Conservation (phyloP, 2,797 vertebrate genomes). For the Catostomus latipinnis region DNA sequence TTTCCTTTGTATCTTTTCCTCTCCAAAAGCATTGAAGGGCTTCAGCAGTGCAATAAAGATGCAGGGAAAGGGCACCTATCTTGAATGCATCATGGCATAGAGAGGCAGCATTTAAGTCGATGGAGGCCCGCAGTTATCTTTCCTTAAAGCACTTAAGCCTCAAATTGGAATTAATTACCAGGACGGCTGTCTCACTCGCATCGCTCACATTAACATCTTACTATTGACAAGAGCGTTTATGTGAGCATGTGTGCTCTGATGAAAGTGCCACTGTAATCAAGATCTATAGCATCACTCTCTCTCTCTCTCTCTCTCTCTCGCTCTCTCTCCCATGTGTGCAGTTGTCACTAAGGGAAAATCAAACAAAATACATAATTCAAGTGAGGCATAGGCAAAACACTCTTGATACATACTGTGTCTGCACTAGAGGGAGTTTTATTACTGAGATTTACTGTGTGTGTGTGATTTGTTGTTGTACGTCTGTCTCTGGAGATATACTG, state of each 20-base stretch:
- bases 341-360: conserved; percentile 33
- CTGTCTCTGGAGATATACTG: conserved; percentile 54
- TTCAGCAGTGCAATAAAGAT: neutral
- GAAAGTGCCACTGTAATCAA: conserved; percentile 49
- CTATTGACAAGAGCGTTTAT: conserved; percentile 47
- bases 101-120: conserved; percentile 27
- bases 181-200: conserved; percentile 4
- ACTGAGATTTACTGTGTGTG: conserved; percentile 10
- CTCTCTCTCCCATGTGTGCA: conserved; percentile 4
- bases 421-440: conserved; percentile 34
- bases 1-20: conserved; percentile 12
- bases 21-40: conserved; percentile 2
- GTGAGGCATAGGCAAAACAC: conserved; percentile 28
- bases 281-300: conserved; percentile 28
- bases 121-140: conserved; percentile 28
- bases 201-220: conserved; percentile 43
- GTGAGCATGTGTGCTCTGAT: conserved; percentile 36
- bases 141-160: conserved; percentile 25
- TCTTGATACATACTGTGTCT: conserved; percentile 49
- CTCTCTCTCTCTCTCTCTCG: neutral
- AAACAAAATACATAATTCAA: conserved; percentile 50
- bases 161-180: conserved; percentile 51
- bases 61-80: neutral
- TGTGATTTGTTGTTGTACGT: conserved; percentile 31
- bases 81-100: conserved; percentile 32